Conservation (phyloP, 1,140 invertebrate species). For the Cydia strobilella region DNA sequence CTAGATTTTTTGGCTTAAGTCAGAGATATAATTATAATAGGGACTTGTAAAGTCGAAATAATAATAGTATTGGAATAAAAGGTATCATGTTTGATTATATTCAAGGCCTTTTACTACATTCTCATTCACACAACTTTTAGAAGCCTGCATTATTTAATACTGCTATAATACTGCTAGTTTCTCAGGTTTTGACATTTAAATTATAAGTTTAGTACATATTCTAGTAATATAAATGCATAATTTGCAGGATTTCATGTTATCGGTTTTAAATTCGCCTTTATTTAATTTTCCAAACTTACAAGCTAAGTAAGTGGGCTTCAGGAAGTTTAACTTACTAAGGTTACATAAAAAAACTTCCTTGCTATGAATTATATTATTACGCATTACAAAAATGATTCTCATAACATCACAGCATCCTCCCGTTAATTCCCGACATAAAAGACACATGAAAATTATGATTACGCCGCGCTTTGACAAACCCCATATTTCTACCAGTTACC, state of each 20-base stretch:
- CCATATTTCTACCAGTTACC: slow-evolving; percentile 65
- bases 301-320: not conserved
- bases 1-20: slow-evolving; percentile 15
- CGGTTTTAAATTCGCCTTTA: too few species aligned
- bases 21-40: not conserved
- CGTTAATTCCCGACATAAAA: slow-evolving; percentile 33
- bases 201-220: too few species aligned
- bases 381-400: not conserved
- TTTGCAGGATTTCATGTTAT: too few species aligned
- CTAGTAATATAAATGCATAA: too few species aligned
- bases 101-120: too few species aligned
- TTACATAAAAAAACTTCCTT: not conserved
- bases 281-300: not conserved
- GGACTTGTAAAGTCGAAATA: not conserved
- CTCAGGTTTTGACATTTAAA: too few species aligned
- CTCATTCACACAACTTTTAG: too few species aligned
- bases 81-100: too few species aligned
- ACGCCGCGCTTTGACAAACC: slow-evolving; percentile 62
- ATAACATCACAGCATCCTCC: not conserved
- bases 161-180: too few species aligned
- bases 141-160: not conserved
- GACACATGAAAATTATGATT: slow-evolving; percentile 70
- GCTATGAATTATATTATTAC: not conserved
- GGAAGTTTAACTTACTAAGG: not conserved
- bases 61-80: not conserved